Evolutionary conservation across 2,888 invertebrate species (phyloP).

Genomic region (Aphodius sticticus): DNA sequence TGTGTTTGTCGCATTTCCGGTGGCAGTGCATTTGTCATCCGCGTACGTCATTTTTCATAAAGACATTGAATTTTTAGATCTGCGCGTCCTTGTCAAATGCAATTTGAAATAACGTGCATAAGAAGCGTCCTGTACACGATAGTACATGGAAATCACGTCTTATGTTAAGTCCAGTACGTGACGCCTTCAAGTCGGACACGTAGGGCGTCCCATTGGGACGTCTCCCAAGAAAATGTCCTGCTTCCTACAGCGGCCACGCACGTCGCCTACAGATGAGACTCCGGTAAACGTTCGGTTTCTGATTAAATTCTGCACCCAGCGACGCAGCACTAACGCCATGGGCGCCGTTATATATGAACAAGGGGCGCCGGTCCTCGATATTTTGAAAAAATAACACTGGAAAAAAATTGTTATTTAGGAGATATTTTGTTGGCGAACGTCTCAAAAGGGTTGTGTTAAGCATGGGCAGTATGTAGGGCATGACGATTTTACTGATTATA

Average conservation of each 20-base stretch:
- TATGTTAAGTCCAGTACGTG: neutral
- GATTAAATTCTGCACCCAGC: neutral
- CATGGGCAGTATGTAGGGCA: too few relatives aligned
- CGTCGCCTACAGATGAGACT: neutral
- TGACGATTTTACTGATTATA: too few relatives aligned
- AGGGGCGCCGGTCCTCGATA: too few relatives aligned
- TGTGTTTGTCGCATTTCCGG: neutral
- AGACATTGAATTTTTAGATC: neutral
- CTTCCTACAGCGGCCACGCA: neutral
- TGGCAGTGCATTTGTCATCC: neutral
- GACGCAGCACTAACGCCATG: neutral
- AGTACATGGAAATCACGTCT: neutral
- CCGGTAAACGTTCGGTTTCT: neutral
- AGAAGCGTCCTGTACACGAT: neutral
- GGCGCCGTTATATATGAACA: too few relatives aligned
- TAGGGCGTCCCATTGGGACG: neutral
- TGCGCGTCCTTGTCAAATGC: neutral
- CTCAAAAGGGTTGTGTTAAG: too few relatives aligned
- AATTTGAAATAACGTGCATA: conserved; percentile 4
- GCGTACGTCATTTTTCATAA: neutral
- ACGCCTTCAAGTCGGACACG: neutral
- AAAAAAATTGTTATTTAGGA: too few relatives aligned
- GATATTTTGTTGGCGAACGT: too few relatives aligned
- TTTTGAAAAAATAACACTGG: too few relatives aligned
- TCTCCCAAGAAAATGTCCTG: neutral